These are phyloP conservation scores for Drosophila prostipennis DNA, from an alignment of 2,888 invertebrate genomes.

Conservation along the genomic window DNA sequence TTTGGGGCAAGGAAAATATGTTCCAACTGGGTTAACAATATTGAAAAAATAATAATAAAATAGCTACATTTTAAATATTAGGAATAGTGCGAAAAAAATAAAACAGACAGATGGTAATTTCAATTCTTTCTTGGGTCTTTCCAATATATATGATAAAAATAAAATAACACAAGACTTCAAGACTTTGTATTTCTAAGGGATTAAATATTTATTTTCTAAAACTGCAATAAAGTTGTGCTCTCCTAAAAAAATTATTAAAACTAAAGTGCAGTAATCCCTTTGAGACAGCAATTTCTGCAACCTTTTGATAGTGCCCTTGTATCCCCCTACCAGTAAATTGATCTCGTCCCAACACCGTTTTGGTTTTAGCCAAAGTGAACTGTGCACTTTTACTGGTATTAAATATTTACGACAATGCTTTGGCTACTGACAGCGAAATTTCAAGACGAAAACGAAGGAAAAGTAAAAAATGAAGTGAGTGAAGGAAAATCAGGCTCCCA, in stretches of 20 bases:
- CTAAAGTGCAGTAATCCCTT: not conserved
- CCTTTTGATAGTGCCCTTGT: constrained; percentile 1
- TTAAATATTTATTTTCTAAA: too few species aligned
- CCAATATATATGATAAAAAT: not conserved
- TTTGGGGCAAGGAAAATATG: not conserved
- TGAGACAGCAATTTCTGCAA: constrained; percentile 2
- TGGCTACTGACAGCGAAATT: constrained; percentile 56
- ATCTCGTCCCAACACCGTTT: constrained; percentile 48
- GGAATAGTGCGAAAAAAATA: too few species aligned
- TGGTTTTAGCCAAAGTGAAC: constrained; percentile 67
- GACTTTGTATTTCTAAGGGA: too few species aligned
- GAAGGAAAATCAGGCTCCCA: constrained; percentile 29
- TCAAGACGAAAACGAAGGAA: constrained; percentile 27
- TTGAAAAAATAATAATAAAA: too few species aligned
- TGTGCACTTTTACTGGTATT: constrained; percentile 73
- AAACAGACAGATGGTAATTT: too few species aligned
- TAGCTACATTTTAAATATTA: too few species aligned
- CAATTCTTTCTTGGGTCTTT: too few species aligned
- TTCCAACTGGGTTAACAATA: not conserved
- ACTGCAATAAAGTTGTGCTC: too few species aligned
- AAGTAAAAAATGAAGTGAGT: constrained; percentile 29
- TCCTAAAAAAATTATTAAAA: not conserved
- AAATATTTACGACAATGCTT: constrained; percentile 65
- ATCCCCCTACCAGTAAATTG: constrained; percentile 24
- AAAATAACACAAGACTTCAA: not conserved